Base-by-base conservation (phyloP, 2,888 invertebrate species). In the Pediacus dermestoides region DNA sequence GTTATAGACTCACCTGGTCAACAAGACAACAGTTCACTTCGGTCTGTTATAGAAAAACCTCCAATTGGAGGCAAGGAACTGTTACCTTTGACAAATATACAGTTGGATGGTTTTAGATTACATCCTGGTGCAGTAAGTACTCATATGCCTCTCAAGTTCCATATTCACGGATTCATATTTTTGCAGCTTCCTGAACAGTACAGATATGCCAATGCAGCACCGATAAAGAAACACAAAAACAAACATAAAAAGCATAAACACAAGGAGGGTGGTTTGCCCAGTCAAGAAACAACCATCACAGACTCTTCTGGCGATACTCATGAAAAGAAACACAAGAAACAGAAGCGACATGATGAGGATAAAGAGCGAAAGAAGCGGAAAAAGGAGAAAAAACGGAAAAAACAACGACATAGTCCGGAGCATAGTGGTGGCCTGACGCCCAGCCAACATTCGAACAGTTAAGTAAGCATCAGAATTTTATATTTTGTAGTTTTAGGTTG, bases 211-310 rank as follows among this genome's bases (percentile, higher is more conserved):
- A 93, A 87, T 72, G 88, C 91, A 59, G 82, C 88, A 48, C 91
- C 93, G 47, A 88, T 88, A 60, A 89, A 90, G 67, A 88, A 91
- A 70, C 93, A 93, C 64, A 93, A 93, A 72, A 93, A 90, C 64
- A 92, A 93, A 68, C 93, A 94, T 67, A 93, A 93, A 76, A 91
- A 91, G 64, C 92, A 91, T 58, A 90, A 90, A 70, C 89, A 90
- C 63, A 91, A 91, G 74, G 88, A 88, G 57, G 88, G 89, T 9
- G 85, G 86, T 39, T 77, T 81, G 26, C 82, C 81, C 25, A 80
- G 78, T 47, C 87, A 85, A 61, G 88, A 88, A 65, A 80, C 85
- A 42, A 79, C 85, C 25, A 66, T 85, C 26, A 80, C 85, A 62
- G 70, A 70, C 46, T 57, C 66, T 13, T 74, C 74, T 15, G 80